Base-by-base conservation (phyloP, 1,140 invertebrate species). In the Drosophila navojoa region DNA sequence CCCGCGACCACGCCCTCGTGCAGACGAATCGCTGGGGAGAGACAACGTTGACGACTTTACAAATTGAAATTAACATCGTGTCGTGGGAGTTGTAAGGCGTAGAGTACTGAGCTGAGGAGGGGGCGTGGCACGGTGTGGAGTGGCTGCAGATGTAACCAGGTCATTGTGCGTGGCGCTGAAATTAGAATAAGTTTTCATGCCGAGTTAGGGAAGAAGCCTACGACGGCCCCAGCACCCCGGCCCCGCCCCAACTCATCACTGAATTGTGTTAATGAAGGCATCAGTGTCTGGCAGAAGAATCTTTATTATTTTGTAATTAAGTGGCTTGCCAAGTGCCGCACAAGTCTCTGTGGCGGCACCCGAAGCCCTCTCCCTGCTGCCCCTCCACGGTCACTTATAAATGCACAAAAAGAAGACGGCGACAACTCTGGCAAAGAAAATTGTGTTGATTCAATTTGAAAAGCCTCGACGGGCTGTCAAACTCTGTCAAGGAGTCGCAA, bases 301-400 rank as follows among this genome's bases (percentile, higher is more conserved):
- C 84, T 89, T 85, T 89, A 87, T 87, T 87, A 87, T 87, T 87
- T 87, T 84, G 76, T 87, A 89, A 87, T 89, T 84, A 87, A 89
- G 82, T 89, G 78, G 84, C 82, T 87, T 79, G 79, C 81, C 71
- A 70, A 80, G 68, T 73, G 67, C 50, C 25, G 66, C 71, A n/a
- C 54, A 10, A 44, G 42, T 44, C 15, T n/a, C 42, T 44, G 60
- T 63, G 57, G 58, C 49, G 35, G 54, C 40, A n/a, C 15, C 42
- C 42, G 53, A 19, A 32, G 9, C 29, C 16, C 32, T 38, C 1
- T 7, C 7, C n/a, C 15, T 10, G 1, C 6, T 32, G 7, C 10
- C 3, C 47, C 4, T 29, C 27, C 49, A 40, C 64, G 79, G 79
- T 79, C 80, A 81, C 79, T 81, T 81, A 38, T 44, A 57, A 58